Base-by-base conservation (phyloP, 2,113 vertebrate species). In the Amphiprion percula region DNA sequence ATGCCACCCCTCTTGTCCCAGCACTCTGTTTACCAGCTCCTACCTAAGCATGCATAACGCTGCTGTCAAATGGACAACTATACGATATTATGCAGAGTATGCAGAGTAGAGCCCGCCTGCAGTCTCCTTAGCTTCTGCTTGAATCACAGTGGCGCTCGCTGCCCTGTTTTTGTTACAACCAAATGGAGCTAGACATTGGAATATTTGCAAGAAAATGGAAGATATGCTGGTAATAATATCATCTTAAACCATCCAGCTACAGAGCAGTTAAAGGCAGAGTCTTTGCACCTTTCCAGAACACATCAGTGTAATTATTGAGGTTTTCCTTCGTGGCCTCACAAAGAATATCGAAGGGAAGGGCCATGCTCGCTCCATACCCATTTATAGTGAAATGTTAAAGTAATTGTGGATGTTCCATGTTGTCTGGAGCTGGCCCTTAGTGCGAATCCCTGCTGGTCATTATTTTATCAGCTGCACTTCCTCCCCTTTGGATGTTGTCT, bases 401-500 rank as follows among this genome's bases (percentile, higher is more conserved):
- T 37, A 37, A 37, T 65, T 56, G 39, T 33, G 52, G 26, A 23
- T 55, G 19, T 33, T 16, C 16, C 16, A 7, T 37, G 15, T 59
- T 47, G 10, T 56, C 37, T 68, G 16, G 39, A 41, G n/a, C 17
- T 59, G 8, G 15, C 16, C 21, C n/a, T 50, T 6, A 66, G 8
- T 33, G 4, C 19, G 11, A 37, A 49, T 15, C 17, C 14, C 4
- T 49, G 5, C 30, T 24, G 30, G 10, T 3, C 1, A 4, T 59
- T 59, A 26, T 33, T 53, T 53, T 28, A 50, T 60, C 23, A 41
- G 17, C 23, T 15, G 19, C 16, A 24, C 55, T 15, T n/a, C 50
- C n/a, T n/a, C 44, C 28, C 46, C 23, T 12, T 61, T 44, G 47
- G 47, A 53, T 47, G 56, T 44, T 68, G 58, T 69, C 21, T 62